Evolutionary conservation across 2,113 vertebrate genomes (phyloP).

Genomic region (Microcebus murinus): DNA sequence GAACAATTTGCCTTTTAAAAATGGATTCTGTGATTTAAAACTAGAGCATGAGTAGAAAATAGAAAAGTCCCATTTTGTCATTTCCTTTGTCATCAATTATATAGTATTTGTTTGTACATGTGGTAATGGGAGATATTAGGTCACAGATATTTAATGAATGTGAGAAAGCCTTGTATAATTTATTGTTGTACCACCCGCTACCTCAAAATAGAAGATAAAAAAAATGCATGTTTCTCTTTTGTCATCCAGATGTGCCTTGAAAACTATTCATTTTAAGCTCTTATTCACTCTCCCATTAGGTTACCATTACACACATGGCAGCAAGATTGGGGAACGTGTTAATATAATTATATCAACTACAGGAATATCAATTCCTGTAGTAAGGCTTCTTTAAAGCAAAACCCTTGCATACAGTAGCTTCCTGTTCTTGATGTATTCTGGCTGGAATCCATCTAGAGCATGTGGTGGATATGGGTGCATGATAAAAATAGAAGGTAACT

Average conservation of each 20-base stretch:
- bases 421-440: background rate
- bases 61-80: background rate
- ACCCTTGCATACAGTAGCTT: background rate
- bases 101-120: background rate
- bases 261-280: background rate
- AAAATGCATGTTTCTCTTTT: background rate
- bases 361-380: background rate
- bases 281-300: too few relatives aligned
- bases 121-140: background rate
- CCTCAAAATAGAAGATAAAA: background rate
- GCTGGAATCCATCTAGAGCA: background rate
- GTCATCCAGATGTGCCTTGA: background rate
- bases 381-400: background rate
- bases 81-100: background rate
- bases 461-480: background rate
- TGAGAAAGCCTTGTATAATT: background rate
- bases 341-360: too few relatives aligned
- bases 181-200: background rate
- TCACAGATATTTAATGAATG: background rate
- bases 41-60: background rate
- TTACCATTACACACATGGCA: background rate
- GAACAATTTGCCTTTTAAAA: background rate
- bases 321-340: background rate
- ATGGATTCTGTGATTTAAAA: background rate
- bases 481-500: background rate